Evolutionary conservation across 2,797 vertebrate genomes (phyloP), one percentile per base, ranked within the genome.

Genomic region (Pseudomugil gertrudae): DNA sequence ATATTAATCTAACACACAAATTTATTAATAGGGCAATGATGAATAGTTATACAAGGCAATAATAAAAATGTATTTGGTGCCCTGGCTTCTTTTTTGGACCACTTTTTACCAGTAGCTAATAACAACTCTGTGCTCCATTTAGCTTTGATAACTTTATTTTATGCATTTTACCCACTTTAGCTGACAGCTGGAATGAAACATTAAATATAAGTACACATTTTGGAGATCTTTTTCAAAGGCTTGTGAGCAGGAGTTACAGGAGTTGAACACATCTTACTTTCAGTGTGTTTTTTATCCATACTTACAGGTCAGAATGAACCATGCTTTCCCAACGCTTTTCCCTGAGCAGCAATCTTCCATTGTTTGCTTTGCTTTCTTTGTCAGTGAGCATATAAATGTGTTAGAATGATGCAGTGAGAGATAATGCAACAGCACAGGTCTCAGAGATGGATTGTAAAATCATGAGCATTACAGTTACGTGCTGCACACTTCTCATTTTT

Each of bases 181-280:
- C 48, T 66, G 45, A 53, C 65, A 74, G 51, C 64, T 57, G 27
- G 61, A 29, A 72, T 58, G 40, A 76, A 24, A 19, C 32, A n/a
- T n/a, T 53, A 74, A 59, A 70, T 79, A 60, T 61, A 60, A 67
- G 50, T 78, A 77, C 40, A 62, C 43, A 56, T 53, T 76, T 83
- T 76, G 68, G 71, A 67, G 54, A n/a, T n/a, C 69, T 53, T 54
- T 40, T 55, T 61, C 1, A 40, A 84, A 72, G 52, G 30, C 32
- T 33, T 40, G 67, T 71, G 75, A 79, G 38, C 36, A 23, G n/a
- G 24, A 69, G 73, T 78, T 51, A 4, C 53, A 57, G 48, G 48
- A 35, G 36, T n/a, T 23, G 14, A 74, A 58, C 48, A 50, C 14
- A 45, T 74, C 53, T 66, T 69, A 0, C 17, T 24, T 24, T 32